Evolutionary conservation across 2,113 vertebrate genomes (phyloP).

Genomic region (Furnarius figulus): DNA sequence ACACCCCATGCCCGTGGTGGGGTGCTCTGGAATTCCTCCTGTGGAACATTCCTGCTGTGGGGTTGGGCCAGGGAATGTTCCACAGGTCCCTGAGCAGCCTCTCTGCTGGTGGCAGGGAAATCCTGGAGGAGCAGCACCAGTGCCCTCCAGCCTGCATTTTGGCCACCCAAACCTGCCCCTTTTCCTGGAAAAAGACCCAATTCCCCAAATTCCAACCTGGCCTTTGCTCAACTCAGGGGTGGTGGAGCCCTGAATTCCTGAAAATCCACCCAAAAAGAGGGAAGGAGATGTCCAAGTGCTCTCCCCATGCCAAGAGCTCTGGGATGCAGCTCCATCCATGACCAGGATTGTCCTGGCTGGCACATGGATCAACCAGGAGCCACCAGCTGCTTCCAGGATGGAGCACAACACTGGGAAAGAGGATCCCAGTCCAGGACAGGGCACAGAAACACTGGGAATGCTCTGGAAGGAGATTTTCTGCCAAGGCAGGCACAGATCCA

Average conservation of each 20-base stretch:
- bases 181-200: neutral
- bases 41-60: accelerated
- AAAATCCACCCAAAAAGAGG: neutral
- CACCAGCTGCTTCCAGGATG: neutral
- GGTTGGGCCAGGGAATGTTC: neutral
- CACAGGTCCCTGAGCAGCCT: accelerated
- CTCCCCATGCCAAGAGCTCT: neutral
- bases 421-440: neutral
- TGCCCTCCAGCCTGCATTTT: neutral
- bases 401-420: neutral
- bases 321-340: neutral
- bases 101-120: neutral
- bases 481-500: neutral
- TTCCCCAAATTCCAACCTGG: neutral
- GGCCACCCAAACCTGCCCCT: neutral
- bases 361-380: neutral
- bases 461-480: neutral
- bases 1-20: accelerated
- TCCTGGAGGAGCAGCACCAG: neutral
- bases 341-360: neutral
- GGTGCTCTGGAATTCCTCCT: neutral
- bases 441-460: neutral
- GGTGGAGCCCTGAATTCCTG: too few species aligned
- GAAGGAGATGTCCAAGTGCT: neutral
- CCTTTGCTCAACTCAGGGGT: too few species aligned